A percentile compares a stretch with the other conserved stretches of the same genome.
These are phyloP conservation scores for Polyommatus icarus DNA, from an alignment of 2,888 invertebrate genomes.

Conservation along the genomic window DNA sequence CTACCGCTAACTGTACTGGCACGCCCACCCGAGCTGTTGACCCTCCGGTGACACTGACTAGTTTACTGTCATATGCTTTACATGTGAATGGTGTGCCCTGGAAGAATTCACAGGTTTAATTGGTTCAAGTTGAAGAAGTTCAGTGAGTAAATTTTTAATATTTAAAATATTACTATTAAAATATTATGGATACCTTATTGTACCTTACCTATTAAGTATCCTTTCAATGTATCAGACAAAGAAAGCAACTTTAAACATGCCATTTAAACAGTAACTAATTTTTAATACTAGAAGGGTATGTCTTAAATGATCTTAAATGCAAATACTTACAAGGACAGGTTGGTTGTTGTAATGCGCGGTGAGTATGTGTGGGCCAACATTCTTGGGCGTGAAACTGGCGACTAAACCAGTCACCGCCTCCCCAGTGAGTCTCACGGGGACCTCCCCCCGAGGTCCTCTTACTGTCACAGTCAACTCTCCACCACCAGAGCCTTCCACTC, in stretches of 20 bases:
- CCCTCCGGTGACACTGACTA: slow-evolving; percentile 90
- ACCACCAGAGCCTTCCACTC: slow-evolving; percentile 79
- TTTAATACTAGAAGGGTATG: no score
- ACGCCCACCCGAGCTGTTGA: slow-evolving; percentile 88
- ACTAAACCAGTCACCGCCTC: slow-evolving; percentile 93
- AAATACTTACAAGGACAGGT: slow-evolving; percentile 83
- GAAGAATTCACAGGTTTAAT: slow-evolving; percentile 36
- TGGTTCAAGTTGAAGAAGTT: no score
- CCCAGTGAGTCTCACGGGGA: slow-evolving; percentile 94
- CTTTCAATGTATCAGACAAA: no score
- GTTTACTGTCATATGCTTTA: slow-evolving; percentile 95
- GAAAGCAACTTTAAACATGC: no score
- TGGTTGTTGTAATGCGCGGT: slow-evolving; percentile 95
- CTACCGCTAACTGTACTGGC: slow-evolving; percentile 96
- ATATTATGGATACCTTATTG: not conserved
- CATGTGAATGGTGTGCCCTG: slow-evolving; percentile 93
- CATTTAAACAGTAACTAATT: no score
- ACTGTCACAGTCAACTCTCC: slow-evolving; percentile 95
- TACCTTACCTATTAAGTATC: no score
- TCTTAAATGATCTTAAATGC: not conserved
- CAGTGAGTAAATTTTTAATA: no score
- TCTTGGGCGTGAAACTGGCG: slow-evolving; percentile 94
- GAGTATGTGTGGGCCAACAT: slow-evolving; percentile 96
- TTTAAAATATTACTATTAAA: not conserved
- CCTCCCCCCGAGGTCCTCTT: slow-evolving; percentile 90